A percentile compares a stretch with the other conserved stretches of the same genome.
Conservation (phyloP, 2,113 vertebrate species). For the Pachycephala philippinensis region DNA sequence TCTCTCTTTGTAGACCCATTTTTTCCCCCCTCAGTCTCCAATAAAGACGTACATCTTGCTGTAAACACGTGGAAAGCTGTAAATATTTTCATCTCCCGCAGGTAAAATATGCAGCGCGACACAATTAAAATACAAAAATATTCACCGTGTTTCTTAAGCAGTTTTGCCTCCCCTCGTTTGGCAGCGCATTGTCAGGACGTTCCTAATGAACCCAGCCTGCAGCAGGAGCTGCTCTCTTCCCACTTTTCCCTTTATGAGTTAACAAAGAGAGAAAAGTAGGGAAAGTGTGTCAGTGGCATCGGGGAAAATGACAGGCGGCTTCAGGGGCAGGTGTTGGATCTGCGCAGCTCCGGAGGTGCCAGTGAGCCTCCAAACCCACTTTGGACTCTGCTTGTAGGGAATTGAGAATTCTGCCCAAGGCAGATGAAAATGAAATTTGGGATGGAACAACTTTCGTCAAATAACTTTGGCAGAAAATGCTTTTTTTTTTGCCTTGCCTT, state of each 20-base stretch:
- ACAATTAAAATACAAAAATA: not conserved
- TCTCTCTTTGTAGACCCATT: not conserved
- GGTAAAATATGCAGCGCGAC: not conserved
- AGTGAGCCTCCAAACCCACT: not conserved
- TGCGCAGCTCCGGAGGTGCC: not conserved
- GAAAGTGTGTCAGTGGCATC: not conserved
- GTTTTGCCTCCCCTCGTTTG: not conserved
- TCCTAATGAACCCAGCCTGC: not conserved
- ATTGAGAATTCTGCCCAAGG: constrained; percentile 4
- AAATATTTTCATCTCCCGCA: not conserved
- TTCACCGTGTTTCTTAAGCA: not conserved
- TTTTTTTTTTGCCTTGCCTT: not conserved
- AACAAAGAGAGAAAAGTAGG: not conserved
- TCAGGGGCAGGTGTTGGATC: not conserved
- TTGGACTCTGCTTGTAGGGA: not conserved
- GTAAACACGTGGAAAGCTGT: not conserved
- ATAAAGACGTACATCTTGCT: not conserved
- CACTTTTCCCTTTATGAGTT: not conserved
- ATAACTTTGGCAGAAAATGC: not conserved
- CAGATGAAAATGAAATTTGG: not conserved
- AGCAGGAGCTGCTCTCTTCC: not conserved
- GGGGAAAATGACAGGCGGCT: not conserved
- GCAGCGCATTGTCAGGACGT: not conserved
- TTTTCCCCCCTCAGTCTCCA: not conserved
- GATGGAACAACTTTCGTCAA: not conserved